phyloP scores from a whole-genome alignment of 2,797 vertebrate species.

The Streptopelia turtur region DNA sequence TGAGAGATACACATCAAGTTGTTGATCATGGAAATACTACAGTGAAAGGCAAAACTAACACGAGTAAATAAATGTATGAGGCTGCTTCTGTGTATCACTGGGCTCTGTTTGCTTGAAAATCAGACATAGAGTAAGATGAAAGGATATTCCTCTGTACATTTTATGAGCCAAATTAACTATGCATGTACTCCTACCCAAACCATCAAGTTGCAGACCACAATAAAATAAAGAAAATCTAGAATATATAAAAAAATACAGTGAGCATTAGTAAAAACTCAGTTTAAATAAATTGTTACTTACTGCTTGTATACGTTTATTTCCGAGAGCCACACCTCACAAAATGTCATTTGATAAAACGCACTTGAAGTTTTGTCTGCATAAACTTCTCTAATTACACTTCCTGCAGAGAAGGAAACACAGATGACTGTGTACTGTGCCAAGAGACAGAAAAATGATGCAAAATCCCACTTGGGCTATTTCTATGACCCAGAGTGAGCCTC shows the following conservation, averaged over 20 bases:
- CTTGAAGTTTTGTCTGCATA: background rate
- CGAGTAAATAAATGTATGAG: background rate
- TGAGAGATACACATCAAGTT: background rate
- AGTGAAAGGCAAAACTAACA: slow-evolving; percentile 22
- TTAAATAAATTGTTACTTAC: background rate
- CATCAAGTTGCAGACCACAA: background rate
- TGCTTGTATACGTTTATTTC: background rate
- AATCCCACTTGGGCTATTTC: background rate
- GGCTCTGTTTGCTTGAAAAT: background rate
- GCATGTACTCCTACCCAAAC: background rate
- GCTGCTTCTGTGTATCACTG: background rate
- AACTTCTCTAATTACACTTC: background rate
- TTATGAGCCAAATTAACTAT: background rate
- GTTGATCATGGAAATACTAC: background rate
- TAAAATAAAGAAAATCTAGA: background rate
- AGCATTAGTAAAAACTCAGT: background rate
- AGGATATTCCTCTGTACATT: background rate
- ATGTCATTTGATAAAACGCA: background rate
- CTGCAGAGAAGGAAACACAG: background rate
- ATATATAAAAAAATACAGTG: background rate
- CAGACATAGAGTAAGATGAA: background rate
- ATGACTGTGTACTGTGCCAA: background rate
- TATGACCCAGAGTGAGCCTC: background rate
- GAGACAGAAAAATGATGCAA: background rate
- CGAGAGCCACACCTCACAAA: background rate